Conservation (phyloP, 2,113 vertebrate genomes). For the Eleginops maclovinus region DNA sequence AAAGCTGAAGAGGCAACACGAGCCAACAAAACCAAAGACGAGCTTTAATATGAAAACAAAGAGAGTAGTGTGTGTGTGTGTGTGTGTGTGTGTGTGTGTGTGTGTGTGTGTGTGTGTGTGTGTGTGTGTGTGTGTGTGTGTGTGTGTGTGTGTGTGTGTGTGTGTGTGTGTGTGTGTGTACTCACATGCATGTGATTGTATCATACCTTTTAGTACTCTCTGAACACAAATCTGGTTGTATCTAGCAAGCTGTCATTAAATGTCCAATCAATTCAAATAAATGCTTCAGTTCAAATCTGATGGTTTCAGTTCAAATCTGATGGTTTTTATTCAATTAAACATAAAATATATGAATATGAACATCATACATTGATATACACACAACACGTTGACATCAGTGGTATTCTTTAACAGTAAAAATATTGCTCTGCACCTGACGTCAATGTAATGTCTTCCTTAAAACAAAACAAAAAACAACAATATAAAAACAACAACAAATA, state of each 20-base stretch:
- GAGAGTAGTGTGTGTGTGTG: background rate
- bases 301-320: background rate
- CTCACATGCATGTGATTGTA: too few relatives aligned
- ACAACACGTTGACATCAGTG: too few relatives aligned
- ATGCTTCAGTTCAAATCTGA: conserved; percentile 1
- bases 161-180: background rate
- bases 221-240: conserved; percentile 13
- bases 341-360: too few relatives aligned
- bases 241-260: background rate
- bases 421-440: too few relatives aligned
- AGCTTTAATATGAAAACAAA: conserved; percentile 62
- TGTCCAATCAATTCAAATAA: conserved; percentile 24
- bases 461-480: background rate
- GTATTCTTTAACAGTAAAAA: too few relatives aligned
- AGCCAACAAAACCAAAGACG: conserved; percentile 59
- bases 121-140: background rate
- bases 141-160: conserved; percentile 4
- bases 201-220: background rate
- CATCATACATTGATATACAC: background rate
- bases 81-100: conserved; percentile 20
- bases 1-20: conserved; percentile 72
- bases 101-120: conserved; percentile 20
- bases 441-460: too few relatives aligned
- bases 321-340: background rate
- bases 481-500: background rate